Evolutionary conservation across 2,797 vertebrate genomes (phyloP).

Genomic region (Gastrophryne carolinensis): DNA sequence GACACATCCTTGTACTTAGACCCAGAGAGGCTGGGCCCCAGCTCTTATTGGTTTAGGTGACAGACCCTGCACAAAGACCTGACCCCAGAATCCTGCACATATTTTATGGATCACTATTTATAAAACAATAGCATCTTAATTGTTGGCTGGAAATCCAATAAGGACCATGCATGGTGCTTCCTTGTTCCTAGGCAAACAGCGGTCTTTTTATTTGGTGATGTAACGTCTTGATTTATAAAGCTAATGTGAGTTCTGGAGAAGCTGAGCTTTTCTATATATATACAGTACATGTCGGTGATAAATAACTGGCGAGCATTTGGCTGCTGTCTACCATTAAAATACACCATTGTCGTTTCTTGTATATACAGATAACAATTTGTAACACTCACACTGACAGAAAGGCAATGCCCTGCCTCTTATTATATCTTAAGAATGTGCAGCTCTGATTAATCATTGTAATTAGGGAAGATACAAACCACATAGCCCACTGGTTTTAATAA

Average conservation of each 20-base stretch:
- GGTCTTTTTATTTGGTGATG: too few species aligned
- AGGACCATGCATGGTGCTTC: too few species aligned
- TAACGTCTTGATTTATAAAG: too few species aligned
- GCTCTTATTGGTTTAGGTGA: too few species aligned
- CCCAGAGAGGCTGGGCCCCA: too few species aligned
- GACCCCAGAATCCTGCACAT: too few species aligned
- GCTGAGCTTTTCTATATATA: background rate
- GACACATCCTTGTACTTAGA: too few species aligned
- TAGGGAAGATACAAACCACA: slow-evolving; percentile 1
- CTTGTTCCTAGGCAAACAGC: too few species aligned
- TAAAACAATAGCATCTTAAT: too few species aligned
- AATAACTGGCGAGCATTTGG: background rate
- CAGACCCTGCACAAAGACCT: too few species aligned
- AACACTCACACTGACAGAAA: background rate
- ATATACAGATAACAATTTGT: slow-evolving; percentile 12
- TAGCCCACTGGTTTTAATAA: background rate
- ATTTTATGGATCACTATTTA: too few species aligned
- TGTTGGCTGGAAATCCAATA: too few species aligned
- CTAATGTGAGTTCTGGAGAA: background rate
- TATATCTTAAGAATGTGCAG: background rate
- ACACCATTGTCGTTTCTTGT: slow-evolving; percentile 9
- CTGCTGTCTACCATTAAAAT: background rate
- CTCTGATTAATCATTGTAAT: slow-evolving; percentile 24
- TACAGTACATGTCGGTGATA: slow-evolving; percentile 9
- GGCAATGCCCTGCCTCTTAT: slow-evolving; percentile 2